Evolutionary conservation across 2,113 vertebrate species (phyloP).

Genomic region (Pandion haliaetus): DNA sequence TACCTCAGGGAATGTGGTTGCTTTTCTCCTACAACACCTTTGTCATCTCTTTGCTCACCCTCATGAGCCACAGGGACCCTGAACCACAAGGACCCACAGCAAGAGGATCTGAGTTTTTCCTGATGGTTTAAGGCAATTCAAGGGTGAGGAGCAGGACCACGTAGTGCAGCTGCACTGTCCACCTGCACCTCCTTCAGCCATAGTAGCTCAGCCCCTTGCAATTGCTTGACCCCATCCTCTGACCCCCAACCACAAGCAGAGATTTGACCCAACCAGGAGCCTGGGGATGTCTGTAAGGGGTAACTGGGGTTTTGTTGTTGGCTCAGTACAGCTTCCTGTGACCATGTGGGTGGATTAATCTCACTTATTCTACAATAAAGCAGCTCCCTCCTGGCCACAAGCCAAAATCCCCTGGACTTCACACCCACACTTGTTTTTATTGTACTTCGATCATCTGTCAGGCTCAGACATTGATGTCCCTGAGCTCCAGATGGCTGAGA

Average conservation of each 20-base stretch:
- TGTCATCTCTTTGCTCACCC: neutral
- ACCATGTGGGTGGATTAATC: neutral
- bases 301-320: neutral
- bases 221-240: neutral
- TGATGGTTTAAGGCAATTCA: neutral
- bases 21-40: neutral
- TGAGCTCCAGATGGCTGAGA: neutral
- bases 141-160: neutral
- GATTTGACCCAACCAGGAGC: neutral
- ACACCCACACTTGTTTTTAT: neutral
- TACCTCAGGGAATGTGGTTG: neutral
- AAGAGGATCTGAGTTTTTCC: neutral
- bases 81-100: neutral
- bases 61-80: accelerated
- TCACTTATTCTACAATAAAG: neutral
- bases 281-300: neutral
- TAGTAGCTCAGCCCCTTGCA: neutral
- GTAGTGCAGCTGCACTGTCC: neutral
- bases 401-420: neutral
- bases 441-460: neutral
- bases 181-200: neutral
- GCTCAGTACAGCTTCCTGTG: neutral
- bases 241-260: neutral
- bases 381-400: neutral
- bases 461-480: neutral